Evolutionary conservation across 2,888 invertebrate genomes (phyloP).

Genomic region (Agrochola lota): DNA sequence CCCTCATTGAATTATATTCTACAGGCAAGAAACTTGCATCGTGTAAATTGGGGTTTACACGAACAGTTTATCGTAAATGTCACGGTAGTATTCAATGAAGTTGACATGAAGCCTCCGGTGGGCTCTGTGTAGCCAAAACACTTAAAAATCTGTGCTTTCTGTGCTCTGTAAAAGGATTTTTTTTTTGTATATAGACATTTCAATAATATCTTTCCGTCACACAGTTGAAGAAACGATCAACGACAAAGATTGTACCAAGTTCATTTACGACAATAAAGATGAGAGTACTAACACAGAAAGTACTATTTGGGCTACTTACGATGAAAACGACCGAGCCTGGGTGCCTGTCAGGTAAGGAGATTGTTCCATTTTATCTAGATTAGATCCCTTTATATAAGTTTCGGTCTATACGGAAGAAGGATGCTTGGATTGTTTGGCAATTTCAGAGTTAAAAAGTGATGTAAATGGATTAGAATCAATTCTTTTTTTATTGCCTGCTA

Average conservation of each 20-base stretch:
- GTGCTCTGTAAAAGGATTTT: background rate
- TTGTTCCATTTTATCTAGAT: background rate
- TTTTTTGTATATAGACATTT: slow-evolving; percentile 13
- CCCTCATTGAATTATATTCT: background rate
- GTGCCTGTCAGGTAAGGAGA: slow-evolving; percentile 77
- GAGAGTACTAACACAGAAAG: slow-evolving; percentile 40
- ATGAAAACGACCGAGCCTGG: slow-evolving; percentile 67
- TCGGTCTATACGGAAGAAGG: background rate
- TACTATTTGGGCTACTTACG: slow-evolving; percentile 77
- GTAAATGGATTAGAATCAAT: background rate
- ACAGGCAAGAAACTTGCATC: too few species aligned
- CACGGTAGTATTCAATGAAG: background rate
- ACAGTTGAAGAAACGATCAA: slow-evolving; percentile 73
- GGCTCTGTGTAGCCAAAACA: background rate
- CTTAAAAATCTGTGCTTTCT: background rate
- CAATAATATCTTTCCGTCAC: slow-evolving; percentile 49
- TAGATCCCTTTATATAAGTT: background rate
- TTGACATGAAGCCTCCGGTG: background rate
- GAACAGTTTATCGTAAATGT: background rate
- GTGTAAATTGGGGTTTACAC: background rate
- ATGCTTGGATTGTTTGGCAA: background rate
- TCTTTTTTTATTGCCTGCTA: background rate
- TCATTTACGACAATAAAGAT: slow-evolving; percentile 40
- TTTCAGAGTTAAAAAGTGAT: background rate
- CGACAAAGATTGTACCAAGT: slow-evolving; percentile 72